phyloP scores from a whole-genome alignment of 2,888 invertebrate species.

The Ceramica pisi region DNA sequence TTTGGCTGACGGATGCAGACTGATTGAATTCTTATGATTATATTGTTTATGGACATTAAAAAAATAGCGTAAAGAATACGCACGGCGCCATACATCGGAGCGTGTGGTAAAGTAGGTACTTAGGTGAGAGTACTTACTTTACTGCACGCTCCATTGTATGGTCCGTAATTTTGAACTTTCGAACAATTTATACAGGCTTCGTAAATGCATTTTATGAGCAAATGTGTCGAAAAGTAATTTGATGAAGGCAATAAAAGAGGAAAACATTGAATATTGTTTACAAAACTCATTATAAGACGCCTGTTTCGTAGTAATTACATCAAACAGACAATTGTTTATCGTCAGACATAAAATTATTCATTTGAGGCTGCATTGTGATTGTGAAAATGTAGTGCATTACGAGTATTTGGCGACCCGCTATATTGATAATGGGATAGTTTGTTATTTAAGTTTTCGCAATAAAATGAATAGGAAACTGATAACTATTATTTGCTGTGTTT shows the following conservation, averaged over 20 bases:
- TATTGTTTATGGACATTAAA: too few species aligned
- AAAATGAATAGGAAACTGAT: conserved; percentile 9
- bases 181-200: too few species aligned
- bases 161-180: too few species aligned
- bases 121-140: too few species aligned
- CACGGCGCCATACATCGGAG: too few species aligned
- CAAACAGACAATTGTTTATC: conserved; percentile 30
- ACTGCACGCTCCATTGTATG: too few species aligned
- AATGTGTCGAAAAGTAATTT: neutral
- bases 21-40: too few species aligned
- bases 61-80: too few species aligned
- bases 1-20: too few species aligned
- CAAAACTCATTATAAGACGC: conserved; percentile 8
- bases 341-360: conserved; percentile 39
- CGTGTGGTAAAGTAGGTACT: too few species aligned
- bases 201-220: too few species aligned
- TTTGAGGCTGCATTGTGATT: conserved; percentile 32
- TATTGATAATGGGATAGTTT: conserved; percentile 24
- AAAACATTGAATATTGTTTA: neutral
- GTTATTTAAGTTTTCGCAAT: conserved; percentile 25
- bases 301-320: conserved; percentile 35
- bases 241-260: neutral
- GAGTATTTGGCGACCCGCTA: conserved; percentile 47
- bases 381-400: conserved; percentile 33
- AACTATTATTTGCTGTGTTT: neutral